Evolutionary conservation across 1,140 invertebrate genomes (phyloP).

Genomic region (Brachionus asplanchnoidis): DNA sequence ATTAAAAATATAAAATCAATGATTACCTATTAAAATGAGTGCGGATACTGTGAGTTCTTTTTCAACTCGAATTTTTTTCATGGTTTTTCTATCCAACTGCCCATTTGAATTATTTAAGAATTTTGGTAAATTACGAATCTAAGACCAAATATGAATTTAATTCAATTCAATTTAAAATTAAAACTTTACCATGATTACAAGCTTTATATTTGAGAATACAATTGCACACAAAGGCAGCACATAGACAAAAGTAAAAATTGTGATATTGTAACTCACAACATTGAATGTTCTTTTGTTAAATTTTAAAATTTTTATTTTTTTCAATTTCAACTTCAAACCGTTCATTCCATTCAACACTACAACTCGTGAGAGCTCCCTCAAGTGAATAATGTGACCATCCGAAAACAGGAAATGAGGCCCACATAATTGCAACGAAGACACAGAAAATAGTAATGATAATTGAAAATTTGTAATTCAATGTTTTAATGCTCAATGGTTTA

Average conservation of each 20-base stretch:
- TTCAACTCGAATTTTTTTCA: background rate
- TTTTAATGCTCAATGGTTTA: background rate
- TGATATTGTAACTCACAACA: constrained; percentile 22
- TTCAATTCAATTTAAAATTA: background rate
- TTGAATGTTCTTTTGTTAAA: background rate
- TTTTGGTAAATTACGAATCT: background rate
- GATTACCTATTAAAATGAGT: background rate
- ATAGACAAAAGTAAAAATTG: constrained; percentile 26
- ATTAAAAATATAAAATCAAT: no score
- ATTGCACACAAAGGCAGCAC: background rate
- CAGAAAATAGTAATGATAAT: background rate
- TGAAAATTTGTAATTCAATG: background rate
- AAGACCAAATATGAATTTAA: background rate
- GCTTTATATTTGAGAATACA: constrained; percentile 1
- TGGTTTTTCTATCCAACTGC: background rate
- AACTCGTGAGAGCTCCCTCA: background rate
- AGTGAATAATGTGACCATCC: constrained; percentile 36
- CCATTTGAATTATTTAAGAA: background rate
- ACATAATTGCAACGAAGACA: background rate
- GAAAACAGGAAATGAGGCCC: background rate
- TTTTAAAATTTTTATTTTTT: no score
- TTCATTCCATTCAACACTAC: constrained; percentile 35
- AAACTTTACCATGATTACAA: background rate
- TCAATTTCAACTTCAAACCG: no score
- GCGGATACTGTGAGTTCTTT: background rate